phyloP scores from a whole-genome alignment of 2,113 vertebrate species.

The Zosterops pallidus region DNA sequence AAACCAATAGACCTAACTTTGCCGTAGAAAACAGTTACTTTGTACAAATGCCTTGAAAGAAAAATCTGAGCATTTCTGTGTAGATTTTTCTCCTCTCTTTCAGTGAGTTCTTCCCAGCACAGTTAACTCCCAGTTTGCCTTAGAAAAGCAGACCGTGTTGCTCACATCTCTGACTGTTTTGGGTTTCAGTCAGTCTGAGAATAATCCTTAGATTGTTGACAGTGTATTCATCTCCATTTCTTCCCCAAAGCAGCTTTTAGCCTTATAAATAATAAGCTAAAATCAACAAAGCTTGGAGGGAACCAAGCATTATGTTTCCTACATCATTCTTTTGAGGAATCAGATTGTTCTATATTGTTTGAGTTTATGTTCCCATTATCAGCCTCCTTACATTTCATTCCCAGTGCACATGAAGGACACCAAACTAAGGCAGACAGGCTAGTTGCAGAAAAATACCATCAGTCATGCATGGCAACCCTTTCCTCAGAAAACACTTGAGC shows the following conservation, averaged over 20 bases:
- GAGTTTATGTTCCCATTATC: neutral
- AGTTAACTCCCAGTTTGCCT: neutral
- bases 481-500: neutral
- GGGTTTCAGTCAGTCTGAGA: neutral
- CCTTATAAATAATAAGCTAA: neutral
- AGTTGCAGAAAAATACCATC: neutral
- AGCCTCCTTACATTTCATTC: neutral
- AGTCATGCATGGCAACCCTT: neutral
- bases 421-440: neutral
- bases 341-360: neutral
- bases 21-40: neutral
- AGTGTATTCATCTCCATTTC: neutral
- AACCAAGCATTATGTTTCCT: neutral
- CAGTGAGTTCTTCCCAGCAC: neutral
- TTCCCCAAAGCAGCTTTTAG: neutral
- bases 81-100: neutral
- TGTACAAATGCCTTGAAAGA: neutral
- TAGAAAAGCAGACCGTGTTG: neutral
- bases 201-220: neutral
- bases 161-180: neutral
- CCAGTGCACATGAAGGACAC: neutral
- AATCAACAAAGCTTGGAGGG: neutral
- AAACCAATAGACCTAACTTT: neutral
- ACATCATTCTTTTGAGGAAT: neutral
- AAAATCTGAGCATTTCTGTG: neutral